Evolutionary conservation across 2,888 invertebrate species (phyloP), one percentile per base, ranked within the genome.

Genomic region (Sisyra nigra): DNA sequence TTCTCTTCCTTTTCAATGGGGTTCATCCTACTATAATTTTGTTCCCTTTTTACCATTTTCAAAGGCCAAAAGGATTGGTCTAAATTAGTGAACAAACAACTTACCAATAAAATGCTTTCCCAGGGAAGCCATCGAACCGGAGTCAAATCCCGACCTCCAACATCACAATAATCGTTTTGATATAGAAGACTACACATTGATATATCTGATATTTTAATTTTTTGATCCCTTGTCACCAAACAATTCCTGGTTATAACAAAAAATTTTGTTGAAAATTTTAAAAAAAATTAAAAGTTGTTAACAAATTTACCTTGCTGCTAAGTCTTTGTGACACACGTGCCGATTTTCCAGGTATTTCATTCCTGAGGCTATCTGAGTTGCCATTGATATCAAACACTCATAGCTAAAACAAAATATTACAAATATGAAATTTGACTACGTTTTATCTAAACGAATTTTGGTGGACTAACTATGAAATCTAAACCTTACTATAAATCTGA

Each of bases 321-420:
- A 63, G 62, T 85, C 83, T 53, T 83, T 75, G 61, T 85, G 85
- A 35, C 82, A 81, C 54, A 83, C 75, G 61, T 80, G 76, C 57
- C 76, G 72, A 14, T 76, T 75, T 66, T 86, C 84, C 54, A 85
- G 67, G 58, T 82, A 85, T 58, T 77, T 77, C 80, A 84, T 82
- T 35, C 80, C 84, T 8, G 80, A 80, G 35, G 83, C 78, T 55
- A 85, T 75, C 62, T 85, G 81, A 42, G 74, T 71, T 41, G 78
- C 76, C 71, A 82, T 77, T 61, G 72, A 79, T 48, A 82, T 69
- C 51, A 82, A 65, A 56, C 74, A 75, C 49, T 73, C 76, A 58
- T 74, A 73, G 58, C 80, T 80, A 24, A 24, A 24, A 24, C 7
- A 24, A n/a, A n/a, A 62, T 10, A 60, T 59, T 34, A 53, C 52